Percentiles rank a stretch among this genome's conserved stretches.
These are phyloP conservation scores for Digitonthophagus gazella DNA, from an alignment of 2,888 invertebrate genomes.

Conservation along the genomic window DNA sequence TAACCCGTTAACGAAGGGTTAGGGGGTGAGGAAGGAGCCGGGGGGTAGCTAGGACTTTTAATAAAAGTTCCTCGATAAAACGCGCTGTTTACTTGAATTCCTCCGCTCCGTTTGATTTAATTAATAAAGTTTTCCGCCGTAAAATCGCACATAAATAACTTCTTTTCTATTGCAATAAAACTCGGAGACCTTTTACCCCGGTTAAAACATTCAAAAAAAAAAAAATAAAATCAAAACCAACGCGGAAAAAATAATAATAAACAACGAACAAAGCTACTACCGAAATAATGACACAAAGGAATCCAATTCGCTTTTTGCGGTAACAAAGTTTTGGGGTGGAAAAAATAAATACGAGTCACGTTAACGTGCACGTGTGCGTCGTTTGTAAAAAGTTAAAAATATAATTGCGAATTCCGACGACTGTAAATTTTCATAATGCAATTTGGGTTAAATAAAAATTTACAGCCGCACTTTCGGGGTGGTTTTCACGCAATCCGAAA, in stretches of 20 bases:
- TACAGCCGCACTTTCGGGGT: no score
- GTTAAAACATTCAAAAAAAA: neutral
- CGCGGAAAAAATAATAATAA: no score
- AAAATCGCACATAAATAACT: neutral
- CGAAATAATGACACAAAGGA: no score
- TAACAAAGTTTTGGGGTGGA: no score
- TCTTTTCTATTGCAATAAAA: neutral
- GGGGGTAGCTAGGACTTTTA: neutral
- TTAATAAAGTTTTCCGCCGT: neutral
- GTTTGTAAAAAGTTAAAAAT: neutral
- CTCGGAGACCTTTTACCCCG: neutral
- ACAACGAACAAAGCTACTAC: no score
- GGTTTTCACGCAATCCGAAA: constrained; percentile 10
- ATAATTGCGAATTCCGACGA: neutral
- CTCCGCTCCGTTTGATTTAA: neutral
- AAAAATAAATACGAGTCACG: no score
- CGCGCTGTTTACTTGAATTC: neutral
- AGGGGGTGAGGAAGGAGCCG: neutral
- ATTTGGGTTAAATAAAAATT: constrained; percentile 11
- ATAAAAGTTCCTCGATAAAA: neutral
- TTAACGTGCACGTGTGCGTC: no score
- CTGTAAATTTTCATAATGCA: neutral
- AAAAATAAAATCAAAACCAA: no score
- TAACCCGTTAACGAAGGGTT: neutral
- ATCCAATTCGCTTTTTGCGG: no score